These are phyloP conservation scores for Tetrapedia diversipes DNA, from an alignment of 2,888 invertebrate genomes.

Conservation along the genomic window DNA sequence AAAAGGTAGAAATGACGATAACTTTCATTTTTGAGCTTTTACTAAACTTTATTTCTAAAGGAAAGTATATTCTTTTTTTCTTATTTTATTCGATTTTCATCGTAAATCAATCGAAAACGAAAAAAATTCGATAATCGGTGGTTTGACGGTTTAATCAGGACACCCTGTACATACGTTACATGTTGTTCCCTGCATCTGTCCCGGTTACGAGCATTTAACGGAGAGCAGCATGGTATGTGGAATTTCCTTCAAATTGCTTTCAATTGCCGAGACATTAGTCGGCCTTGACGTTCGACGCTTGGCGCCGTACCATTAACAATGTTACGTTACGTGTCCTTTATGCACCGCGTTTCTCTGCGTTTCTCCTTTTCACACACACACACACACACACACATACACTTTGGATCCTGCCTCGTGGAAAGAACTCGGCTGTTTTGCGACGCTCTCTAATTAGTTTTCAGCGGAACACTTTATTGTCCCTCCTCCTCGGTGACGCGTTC, in stretches of 20 bases:
- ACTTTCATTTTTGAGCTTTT: too few species aligned
- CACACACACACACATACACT: too few species aligned
- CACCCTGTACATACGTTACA: background rate
- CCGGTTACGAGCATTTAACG: background rate
- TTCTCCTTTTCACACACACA: slow-evolving; percentile 1
- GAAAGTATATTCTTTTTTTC: too few species aligned
- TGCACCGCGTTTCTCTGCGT: slow-evolving; percentile 12
- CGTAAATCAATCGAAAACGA: too few species aligned
- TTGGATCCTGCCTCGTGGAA: background rate
- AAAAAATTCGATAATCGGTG: too few species aligned
- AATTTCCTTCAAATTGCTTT: slow-evolving; percentile 26
- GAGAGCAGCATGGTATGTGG: background rate
- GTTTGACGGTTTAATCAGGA: background rate
- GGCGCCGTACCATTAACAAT: slow-evolving; percentile 21
- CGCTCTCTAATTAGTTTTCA: slow-evolving; percentile 10
- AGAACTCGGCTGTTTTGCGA: background rate
- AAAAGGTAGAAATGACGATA: too few species aligned
- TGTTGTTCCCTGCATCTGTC: background rate
- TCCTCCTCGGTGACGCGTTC: background rate
- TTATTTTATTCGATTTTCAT: too few species aligned
- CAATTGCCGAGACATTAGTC: slow-evolving; percentile 18
- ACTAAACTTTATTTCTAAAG: too few species aligned
- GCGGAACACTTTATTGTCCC: background rate
- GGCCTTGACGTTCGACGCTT: slow-evolving; percentile 32
- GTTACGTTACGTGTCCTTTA: slow-evolving; percentile 24